Conservation (phyloP, 2,797 vertebrate species). For the Gymnothorax reevesii region DNA sequence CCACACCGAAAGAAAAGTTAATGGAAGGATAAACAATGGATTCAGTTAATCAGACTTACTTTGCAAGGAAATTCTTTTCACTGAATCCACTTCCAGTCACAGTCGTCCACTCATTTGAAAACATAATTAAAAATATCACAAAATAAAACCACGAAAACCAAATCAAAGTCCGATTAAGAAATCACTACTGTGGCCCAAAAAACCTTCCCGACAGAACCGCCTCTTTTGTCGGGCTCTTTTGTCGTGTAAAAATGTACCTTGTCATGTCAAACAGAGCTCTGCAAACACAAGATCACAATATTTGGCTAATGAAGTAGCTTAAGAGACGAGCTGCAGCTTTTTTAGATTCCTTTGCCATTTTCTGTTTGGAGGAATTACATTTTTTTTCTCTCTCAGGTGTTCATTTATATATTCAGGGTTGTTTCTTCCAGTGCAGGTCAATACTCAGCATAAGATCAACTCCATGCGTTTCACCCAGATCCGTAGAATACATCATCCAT, state of each 20-base stretch:
- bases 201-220: conserved; percentile 5
- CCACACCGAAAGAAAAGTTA: conserved; percentile 34
- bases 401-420: background rate
- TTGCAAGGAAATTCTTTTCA: conserved; percentile 54
- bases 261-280: conserved; percentile 17
- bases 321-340: too few species aligned
- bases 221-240: conserved; percentile 6
- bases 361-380: background rate
- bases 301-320: background rate
- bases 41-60: conserved; percentile 59
- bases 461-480: background rate
- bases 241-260: background rate
- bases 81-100: conserved; percentile 42
- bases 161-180: conserved; percentile 21
- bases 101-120: conserved; percentile 51
- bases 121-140: conserved; percentile 46
- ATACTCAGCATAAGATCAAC: background rate
- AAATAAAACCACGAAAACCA: conserved; percentile 34
- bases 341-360: background rate
- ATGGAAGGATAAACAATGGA: conserved; percentile 38
- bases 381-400: background rate
- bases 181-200: background rate
- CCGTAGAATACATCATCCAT: background rate
- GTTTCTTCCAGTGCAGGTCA: background rate
- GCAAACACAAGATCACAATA: background rate